These are phyloP conservation scores for Lithobates pipiens DNA, from an alignment of 2,797 vertebrate genomes.

Conservation along the genomic window DNA sequence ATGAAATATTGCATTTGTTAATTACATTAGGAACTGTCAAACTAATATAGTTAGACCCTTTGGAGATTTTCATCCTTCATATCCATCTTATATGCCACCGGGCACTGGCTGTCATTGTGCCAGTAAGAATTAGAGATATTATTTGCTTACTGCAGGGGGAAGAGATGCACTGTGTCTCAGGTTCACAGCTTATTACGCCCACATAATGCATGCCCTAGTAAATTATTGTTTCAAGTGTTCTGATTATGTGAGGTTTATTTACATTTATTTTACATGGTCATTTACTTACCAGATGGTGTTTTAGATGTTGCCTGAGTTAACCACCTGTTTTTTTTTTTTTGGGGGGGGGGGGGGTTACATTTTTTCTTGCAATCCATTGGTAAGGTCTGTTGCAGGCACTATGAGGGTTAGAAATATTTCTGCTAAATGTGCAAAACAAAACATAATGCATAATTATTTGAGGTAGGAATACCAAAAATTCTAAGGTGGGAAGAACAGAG, in stretches of 20 bases:
- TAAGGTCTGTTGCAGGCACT: no score
- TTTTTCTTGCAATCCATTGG: no score
- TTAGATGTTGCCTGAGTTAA: no score
- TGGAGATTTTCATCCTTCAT: constrained; percentile 29
- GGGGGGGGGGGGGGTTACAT: no score
- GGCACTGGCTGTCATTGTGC: constrained; percentile 21
- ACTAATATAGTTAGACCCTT: background rate
- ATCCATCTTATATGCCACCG: constrained; percentile 17
- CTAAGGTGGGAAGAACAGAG: no score
- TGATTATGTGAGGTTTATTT: background rate
- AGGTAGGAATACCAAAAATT: background rate
- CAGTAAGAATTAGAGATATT: constrained; percentile 35
- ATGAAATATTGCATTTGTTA: constrained; percentile 21
- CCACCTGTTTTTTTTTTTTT: no score
- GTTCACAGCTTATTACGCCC: constrained; percentile 7
- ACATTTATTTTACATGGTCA: background rate
- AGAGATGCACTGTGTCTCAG: constrained; percentile 1
- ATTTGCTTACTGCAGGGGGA: constrained; percentile 1
- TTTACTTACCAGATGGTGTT: background rate
- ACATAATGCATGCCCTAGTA: background rate
- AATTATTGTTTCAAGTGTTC: background rate
- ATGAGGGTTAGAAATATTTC: no score
- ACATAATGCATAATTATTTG: background rate
- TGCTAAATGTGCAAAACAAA: no score
- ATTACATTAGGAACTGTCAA: constrained; percentile 24